phyloP scores from a whole-genome alignment of 2,888 invertebrate species.

The Agrypnus murinus region DNA sequence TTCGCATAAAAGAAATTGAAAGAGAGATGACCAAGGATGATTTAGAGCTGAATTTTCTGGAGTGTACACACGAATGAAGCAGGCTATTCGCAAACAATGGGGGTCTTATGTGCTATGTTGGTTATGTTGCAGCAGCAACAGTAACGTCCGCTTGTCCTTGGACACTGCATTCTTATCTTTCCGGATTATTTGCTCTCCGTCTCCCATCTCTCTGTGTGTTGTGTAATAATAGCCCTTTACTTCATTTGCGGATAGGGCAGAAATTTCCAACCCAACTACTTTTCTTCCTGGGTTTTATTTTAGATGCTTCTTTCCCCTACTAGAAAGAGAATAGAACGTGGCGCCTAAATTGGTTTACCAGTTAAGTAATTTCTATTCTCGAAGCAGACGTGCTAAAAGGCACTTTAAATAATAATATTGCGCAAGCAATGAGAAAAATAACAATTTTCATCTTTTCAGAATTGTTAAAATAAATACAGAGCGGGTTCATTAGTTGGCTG shows the following conservation, averaged over 20 bases:
- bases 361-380: conserved; percentile 23
- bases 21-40: background rate
- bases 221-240: conserved; percentile 18
- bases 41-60: conserved; percentile 4
- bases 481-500: too few relatives aligned
- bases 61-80: conserved; percentile 5
- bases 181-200: conserved; percentile 27
- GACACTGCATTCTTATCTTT: conserved; percentile 30
- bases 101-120: conserved; percentile 22
- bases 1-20: background rate
- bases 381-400: background rate
- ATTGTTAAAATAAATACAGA: too few relatives aligned
- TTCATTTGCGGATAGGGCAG: conserved; percentile 17
- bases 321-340: conserved; percentile 2
- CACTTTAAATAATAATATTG: too few relatives aligned
- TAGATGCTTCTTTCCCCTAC: too few relatives aligned
- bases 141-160: conserved; percentile 16
- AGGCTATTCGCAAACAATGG: conserved; percentile 28
- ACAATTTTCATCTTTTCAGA: too few relatives aligned
- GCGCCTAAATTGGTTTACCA: conserved; percentile 19
- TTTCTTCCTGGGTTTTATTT: too few relatives aligned
- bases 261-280: background rate
- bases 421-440: too few relatives aligned
- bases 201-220: conserved; percentile 5
- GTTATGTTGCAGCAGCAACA: too few relatives aligned